phyloP scores from a whole-genome alignment of 2,797 vertebrate species.

The Acrossocheilus fasciatus region DNA sequence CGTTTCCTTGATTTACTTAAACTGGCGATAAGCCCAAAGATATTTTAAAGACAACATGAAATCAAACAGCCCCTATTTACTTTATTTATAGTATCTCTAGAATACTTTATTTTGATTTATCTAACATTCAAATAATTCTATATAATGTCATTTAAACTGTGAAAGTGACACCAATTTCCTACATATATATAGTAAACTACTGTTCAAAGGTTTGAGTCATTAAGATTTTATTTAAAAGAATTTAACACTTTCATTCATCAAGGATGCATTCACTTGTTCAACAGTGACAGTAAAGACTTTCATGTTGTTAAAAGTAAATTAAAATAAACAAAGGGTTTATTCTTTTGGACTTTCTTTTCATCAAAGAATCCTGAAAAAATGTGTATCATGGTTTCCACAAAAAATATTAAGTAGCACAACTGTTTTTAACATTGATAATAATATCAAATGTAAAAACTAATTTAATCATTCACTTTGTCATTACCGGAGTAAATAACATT shows the following conservation, averaged over 20 bases:
- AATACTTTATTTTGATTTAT: not conserved
- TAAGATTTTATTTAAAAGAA: not conserved
- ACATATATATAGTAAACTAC: not conserved
- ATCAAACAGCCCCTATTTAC: not conserved
- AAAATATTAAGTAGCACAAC: too few relatives aligned
- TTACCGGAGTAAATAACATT: not conserved
- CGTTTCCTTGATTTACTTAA: not conserved
- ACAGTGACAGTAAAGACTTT: not conserved
- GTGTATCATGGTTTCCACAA: too few relatives aligned
- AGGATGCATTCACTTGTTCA: not conserved
- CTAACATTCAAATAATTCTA: not conserved
- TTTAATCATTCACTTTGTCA: not conserved
- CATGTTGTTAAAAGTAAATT: not conserved
- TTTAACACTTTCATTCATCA: not conserved
- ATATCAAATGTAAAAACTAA: too few relatives aligned
- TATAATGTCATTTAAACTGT: not conserved
- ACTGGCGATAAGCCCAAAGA: not conserved
- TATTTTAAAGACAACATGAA: slow-evolving; percentile 8
- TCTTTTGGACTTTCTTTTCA: too few relatives aligned
- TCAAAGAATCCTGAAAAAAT: too few relatives aligned
- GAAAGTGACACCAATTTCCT: not conserved
- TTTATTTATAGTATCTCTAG: not conserved
- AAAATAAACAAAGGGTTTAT: not conserved
- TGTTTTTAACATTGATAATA: too few relatives aligned
- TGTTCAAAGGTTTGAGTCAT: not conserved